Percentiles rank a stretch among this genome's conserved stretches.
phyloP scores from a whole-genome alignment of 2,113 vertebrate species.

The Scopus umbretta region DNA sequence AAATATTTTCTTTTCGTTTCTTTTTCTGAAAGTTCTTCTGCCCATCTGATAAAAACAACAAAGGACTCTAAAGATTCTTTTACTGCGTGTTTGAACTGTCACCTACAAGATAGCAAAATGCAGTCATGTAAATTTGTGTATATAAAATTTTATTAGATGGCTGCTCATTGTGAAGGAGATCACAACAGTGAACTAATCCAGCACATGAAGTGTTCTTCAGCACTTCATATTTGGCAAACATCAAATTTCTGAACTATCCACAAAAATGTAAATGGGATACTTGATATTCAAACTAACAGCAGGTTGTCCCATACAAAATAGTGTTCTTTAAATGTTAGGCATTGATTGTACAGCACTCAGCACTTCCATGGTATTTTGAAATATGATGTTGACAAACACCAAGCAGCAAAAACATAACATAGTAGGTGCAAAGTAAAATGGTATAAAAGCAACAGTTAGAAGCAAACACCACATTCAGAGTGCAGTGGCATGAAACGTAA shows the following conservation, averaged over 20 bases:
- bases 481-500: neutral
- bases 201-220: slow-evolving; percentile 63
- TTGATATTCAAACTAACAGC: slow-evolving; percentile 68
- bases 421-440: neutral
- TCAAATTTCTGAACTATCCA: slow-evolving; percentile 61
- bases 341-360: slow-evolving; percentile 2
- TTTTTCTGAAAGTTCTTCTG: neutral
- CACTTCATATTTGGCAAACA: slow-evolving; percentile 65
- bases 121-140: neutral
- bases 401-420: neutral
- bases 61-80: neutral
- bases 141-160: slow-evolving; percentile 22
- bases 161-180: slow-evolving; percentile 20
- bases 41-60: slow-evolving; percentile 19
- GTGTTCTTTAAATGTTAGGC: slow-evolving; percentile 4
- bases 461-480: neutral
- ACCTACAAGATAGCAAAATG: neutral
- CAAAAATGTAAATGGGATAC: slow-evolving; percentile 67
- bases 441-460: neutral
- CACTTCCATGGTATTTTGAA: neutral
- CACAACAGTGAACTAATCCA: slow-evolving; percentile 52
- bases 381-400: slow-evolving; percentile 44
- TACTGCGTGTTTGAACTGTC: neutral
- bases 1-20: slow-evolving; percentile 9
- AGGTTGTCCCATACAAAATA: slow-evolving; percentile 55